Evolutionary conservation across 2,888 invertebrate genomes (phyloP), one percentile per base, ranked within the genome.

Genomic region (Aphodius sticticus): DNA sequence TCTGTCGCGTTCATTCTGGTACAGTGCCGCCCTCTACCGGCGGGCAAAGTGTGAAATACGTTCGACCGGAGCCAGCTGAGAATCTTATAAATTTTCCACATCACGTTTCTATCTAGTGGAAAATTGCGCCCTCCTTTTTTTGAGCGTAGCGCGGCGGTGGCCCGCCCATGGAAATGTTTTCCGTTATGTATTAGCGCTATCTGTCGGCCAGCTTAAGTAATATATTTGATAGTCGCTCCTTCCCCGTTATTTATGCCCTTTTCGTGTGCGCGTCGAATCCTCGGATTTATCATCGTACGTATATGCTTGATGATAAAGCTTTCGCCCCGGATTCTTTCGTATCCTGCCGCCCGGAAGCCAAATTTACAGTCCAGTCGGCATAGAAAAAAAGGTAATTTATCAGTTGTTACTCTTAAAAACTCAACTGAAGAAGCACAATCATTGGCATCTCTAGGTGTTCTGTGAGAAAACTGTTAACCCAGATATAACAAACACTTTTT

Each of bases 41-140:
- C 53, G 53, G 53, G 12, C 53, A 53, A 53, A 53, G 53, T 53
- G 53, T 53, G 53, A 53, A 53, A 53, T 53, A 53, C 53, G 53
- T 12, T 53, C 53, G 53, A 53, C 53, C 53, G 53, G 53, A 53
- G 53, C 53, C 53, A 53, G 53, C 53, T 53, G 53, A 53, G 53
- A 53, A 53, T 53, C 53, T 53, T 53, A 53, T 53, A 53, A 53
- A 53, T 53, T 53, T 53, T 53, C 53, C 53, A 53, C 53, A 53
- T 53, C 53, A 53, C 53, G 53, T 53, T 53, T 53, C 53, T 53
- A 53, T 53, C 53, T 53, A 53, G 53, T 53, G 53, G 53, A 53
- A 53, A 53, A 53, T 53, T 53, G 53, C 53, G 7, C 53, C 53
- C 7, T 53, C 53, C 12, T 53, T 53, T 53, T 53, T 53, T 53